Evolutionary conservation across 1,140 invertebrate genomes (phyloP).

Genomic region (Zaprionus vittiger): DNA sequence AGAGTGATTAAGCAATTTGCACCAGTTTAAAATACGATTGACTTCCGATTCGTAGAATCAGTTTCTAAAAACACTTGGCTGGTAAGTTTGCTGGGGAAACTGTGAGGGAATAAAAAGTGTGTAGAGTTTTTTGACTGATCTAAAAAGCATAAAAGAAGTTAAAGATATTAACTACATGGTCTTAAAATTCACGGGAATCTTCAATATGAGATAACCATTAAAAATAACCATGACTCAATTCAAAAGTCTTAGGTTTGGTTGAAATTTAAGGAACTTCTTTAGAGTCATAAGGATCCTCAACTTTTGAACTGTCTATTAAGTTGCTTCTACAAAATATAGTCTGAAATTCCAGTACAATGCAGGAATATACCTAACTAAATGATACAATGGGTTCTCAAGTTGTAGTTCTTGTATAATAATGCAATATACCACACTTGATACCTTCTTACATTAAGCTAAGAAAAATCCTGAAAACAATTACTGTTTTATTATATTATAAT

Average conservation of each 20-base stretch:
- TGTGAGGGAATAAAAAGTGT: background rate
- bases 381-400: background rate
- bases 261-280: too few relatives aligned
- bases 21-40: background rate
- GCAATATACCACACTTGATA: background rate
- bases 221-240: too few relatives aligned
- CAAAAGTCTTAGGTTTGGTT: too few relatives aligned
- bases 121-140: background rate
- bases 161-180: too few relatives aligned
- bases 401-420: background rate
- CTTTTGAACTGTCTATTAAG: background rate
- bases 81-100: background rate
- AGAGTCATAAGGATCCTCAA: background rate
- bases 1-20: background rate
- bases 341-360: background rate
- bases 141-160: too few relatives aligned
- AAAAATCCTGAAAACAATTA: background rate
- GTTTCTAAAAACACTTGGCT: background rate
- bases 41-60: background rate
- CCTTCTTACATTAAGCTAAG: background rate
- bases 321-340: too few relatives aligned
- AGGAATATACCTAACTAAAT: background rate
- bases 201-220: too few relatives aligned
- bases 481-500: too few relatives aligned
- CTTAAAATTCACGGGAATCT: too few relatives aligned